Evolutionary conservation across 2,888 invertebrate genomes (phyloP).

Genomic region (Elegia similella): DNA sequence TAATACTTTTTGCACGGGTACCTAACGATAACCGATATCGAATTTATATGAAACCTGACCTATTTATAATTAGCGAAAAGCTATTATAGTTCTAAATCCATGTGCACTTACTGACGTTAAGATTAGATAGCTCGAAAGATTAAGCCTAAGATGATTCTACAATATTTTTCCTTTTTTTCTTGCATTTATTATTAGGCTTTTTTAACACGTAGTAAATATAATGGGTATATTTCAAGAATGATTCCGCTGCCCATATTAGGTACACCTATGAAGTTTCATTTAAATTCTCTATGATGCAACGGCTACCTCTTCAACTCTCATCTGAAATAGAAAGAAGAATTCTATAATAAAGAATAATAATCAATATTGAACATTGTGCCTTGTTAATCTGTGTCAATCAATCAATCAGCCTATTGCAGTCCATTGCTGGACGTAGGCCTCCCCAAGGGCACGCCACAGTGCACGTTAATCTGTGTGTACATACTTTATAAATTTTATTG

Average conservation of each 20-base stretch:
- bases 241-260: slow-evolving; percentile 71
- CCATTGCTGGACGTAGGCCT: too few relatives aligned
- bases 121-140: slow-evolving; percentile 72
- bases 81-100: slow-evolving; percentile 68
- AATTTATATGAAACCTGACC: slow-evolving; percentile 60
- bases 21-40: slow-evolving; percentile 53
- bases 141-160: slow-evolving; percentile 76
- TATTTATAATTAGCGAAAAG: slow-evolving; percentile 64
- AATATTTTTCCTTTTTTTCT: slow-evolving; percentile 59
- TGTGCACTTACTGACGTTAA: slow-evolving; percentile 75
- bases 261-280: slow-evolving; percentile 78
- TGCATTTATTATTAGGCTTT: slow-evolving; percentile 77
- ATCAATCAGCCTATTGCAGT: too few relatives aligned
- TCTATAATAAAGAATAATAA: not conserved
- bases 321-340: slow-evolving; percentile 57
- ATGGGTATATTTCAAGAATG: slow-evolving; percentile 71
- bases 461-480: too few relatives aligned
- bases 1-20: slow-evolving; percentile 67
- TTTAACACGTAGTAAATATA: slow-evolving; percentile 70
- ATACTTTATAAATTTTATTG: too few relatives aligned
- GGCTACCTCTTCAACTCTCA: slow-evolving; percentile 79
- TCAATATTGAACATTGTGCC: too few relatives aligned
- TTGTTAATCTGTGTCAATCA: too few relatives aligned
- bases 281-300: slow-evolving; percentile 68
- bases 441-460: too few relatives aligned